Percentiles rank a stretch among this genome's conserved stretches.
These are phyloP conservation scores for Adelphocoris suturalis DNA, from an alignment of 2,888 invertebrate genomes.

Conservation along the genomic window DNA sequence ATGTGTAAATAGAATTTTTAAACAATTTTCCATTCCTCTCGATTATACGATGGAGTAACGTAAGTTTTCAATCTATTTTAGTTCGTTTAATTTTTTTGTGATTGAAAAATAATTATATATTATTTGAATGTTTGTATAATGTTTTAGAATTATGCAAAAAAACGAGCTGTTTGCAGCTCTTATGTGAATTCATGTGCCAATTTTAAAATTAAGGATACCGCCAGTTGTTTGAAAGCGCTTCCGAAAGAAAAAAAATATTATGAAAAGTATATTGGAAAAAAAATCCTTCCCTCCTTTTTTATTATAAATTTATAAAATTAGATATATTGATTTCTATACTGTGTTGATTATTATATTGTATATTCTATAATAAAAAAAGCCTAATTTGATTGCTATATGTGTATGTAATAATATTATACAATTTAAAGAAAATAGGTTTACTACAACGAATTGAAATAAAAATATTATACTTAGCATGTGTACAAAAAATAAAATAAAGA, in stretches of 20 bases:
- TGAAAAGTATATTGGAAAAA: constrained; percentile 60
- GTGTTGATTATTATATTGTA: constrained; percentile 71
- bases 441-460: constrained; percentile 72
- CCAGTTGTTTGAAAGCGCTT: constrained; percentile 73
- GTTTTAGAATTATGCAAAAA: background rate
- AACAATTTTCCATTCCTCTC: constrained; percentile 48
- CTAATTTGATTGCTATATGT: constrained; percentile 71
- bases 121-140: background rate
- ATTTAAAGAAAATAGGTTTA: constrained; percentile 73
- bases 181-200: constrained; percentile 74
- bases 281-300: constrained; percentile 70
- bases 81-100: background rate
- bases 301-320: constrained; percentile 62
- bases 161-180: constrained; percentile 56
- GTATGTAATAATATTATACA: constrained; percentile 71
- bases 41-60: constrained; percentile 45
- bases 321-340: constrained; percentile 72
- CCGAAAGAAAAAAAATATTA: constrained; percentile 69
- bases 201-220: constrained; percentile 69
- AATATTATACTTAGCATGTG: constrained; percentile 45
- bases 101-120: constrained; percentile 29
- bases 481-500: constrained; percentile 19
- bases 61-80: constrained; percentile 1
- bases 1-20: constrained; percentile 44
- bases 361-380: constrained; percentile 67